Conservation (phyloP, 2,888 invertebrate genomes). For the Tenodera sinensis region DNA sequence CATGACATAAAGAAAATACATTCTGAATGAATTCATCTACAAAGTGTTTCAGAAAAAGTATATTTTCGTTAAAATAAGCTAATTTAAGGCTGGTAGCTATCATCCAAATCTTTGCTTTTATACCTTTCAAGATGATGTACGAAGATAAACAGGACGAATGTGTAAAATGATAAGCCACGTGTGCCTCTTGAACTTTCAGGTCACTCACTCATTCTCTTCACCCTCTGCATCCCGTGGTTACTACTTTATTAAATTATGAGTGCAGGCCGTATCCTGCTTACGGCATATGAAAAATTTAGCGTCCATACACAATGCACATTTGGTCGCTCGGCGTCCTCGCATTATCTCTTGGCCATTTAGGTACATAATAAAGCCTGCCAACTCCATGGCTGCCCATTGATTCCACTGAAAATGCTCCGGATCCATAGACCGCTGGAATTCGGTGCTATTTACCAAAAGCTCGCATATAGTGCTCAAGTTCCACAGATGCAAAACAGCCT, state of each 20-base stretch:
- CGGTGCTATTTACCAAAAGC: background rate
- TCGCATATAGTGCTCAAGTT: background rate
- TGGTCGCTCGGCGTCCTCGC: background rate
- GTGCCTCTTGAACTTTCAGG: background rate
- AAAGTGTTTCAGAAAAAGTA: no score
- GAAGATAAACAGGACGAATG: no score
- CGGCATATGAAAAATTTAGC: background rate
- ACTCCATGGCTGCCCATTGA: background rate
- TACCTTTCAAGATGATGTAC: no score
- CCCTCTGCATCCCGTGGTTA: background rate
- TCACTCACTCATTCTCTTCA: background rate
- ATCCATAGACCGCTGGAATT: background rate
- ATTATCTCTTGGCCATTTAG: background rate
- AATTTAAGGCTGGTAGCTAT: no score
- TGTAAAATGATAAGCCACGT: background rate
- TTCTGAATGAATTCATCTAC: no score
- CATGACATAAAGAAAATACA: no score
- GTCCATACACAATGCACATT: background rate
- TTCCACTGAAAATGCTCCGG: background rate
- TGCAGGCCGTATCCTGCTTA: background rate
- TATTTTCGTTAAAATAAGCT: no score
- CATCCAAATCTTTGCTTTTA: no score
- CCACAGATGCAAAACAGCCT: background rate
- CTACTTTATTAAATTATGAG: background rate
- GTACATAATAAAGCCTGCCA: background rate